These are phyloP conservation scores for Microcaecilia unicolor DNA, from an alignment of 2,797 vertebrate genomes.

Conservation along the genomic window DNA sequence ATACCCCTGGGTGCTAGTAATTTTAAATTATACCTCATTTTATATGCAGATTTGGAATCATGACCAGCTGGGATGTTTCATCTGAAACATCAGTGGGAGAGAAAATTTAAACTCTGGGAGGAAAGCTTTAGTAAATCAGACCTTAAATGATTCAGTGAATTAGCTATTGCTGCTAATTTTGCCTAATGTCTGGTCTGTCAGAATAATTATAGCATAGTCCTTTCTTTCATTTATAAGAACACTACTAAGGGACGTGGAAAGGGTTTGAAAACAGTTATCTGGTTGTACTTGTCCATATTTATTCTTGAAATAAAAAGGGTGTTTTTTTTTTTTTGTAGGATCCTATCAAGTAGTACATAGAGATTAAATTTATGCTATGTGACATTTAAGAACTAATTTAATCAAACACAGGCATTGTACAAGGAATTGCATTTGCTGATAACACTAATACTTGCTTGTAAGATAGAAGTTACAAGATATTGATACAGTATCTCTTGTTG, in stretches of 20 bases:
- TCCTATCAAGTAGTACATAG: no score
- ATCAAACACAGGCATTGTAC: no score
- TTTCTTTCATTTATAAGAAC: not conserved
- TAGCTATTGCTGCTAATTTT: not conserved
- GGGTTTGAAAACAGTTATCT: not conserved
- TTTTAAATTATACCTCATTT: conserved; percentile 7
- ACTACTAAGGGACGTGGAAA: not conserved
- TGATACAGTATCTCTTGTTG: no score
- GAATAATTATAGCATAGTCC: not conserved
- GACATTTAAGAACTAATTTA: no score
- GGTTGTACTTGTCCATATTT: not conserved
- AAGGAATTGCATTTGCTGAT: no score
- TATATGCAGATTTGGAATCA: conserved; percentile 9
- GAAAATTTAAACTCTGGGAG: no score
- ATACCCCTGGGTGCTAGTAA: not conserved
- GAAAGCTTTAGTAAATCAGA: no score
- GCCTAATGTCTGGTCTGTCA: not conserved
- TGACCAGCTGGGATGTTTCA: not conserved
- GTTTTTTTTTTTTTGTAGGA: no score
- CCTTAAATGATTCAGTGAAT: not conserved
- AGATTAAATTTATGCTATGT: no score
- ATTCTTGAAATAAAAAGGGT: no score
- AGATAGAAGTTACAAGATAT: no score
- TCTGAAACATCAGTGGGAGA: not conserved
- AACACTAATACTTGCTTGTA: no score